phyloP scores from a whole-genome alignment of 2,888 invertebrate species.

The Elmis aenea region DNA sequence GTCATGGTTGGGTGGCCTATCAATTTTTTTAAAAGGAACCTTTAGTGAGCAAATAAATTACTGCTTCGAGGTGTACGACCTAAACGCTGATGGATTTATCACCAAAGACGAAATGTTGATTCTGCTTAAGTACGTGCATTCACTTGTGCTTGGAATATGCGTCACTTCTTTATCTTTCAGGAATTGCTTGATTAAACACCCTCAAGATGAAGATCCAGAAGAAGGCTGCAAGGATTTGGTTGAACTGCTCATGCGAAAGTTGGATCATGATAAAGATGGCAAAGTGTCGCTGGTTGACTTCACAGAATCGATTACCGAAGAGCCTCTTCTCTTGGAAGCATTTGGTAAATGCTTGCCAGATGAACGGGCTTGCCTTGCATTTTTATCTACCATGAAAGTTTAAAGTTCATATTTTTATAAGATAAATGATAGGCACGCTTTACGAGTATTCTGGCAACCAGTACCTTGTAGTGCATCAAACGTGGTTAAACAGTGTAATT shows the following conservation, averaged over 20 bases:
- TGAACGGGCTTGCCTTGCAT: slow-evolving; percentile 49
- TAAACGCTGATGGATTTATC: slow-evolving; percentile 63
- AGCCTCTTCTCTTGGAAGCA: slow-evolving; percentile 67
- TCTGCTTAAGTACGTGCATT: slow-evolving; percentile 48
- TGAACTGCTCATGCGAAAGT: slow-evolving; percentile 65
- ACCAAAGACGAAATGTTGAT: slow-evolving; percentile 72
- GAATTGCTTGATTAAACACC: slow-evolving; percentile 56
- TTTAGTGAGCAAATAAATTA: slow-evolving; percentile 62
- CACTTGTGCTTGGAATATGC: background rate
- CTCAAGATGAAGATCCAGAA: slow-evolving; percentile 68
- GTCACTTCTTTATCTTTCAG: slow-evolving; percentile 35
- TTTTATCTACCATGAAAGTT: slow-evolving; percentile 40
- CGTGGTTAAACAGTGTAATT: too few relatives aligned
- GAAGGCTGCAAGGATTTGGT: slow-evolving; percentile 72
- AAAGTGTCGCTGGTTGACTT: slow-evolving; percentile 67
- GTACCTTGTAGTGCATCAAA: too few relatives aligned
- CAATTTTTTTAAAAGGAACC: slow-evolving; percentile 62
- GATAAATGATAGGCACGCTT: too few relatives aligned
- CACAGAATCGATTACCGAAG: slow-evolving; percentile 56
- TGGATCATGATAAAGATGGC: slow-evolving; percentile 73
- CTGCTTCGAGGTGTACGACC: slow-evolving; percentile 66
- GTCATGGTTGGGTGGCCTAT: slow-evolving; percentile 67
- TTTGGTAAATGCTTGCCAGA: slow-evolving; percentile 72
- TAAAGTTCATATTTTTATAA: slow-evolving; percentile 7
- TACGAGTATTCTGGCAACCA: too few relatives aligned